Conservation (phyloP, 2,797 vertebrate species). For the Poeciliopsis turneri region DNA sequence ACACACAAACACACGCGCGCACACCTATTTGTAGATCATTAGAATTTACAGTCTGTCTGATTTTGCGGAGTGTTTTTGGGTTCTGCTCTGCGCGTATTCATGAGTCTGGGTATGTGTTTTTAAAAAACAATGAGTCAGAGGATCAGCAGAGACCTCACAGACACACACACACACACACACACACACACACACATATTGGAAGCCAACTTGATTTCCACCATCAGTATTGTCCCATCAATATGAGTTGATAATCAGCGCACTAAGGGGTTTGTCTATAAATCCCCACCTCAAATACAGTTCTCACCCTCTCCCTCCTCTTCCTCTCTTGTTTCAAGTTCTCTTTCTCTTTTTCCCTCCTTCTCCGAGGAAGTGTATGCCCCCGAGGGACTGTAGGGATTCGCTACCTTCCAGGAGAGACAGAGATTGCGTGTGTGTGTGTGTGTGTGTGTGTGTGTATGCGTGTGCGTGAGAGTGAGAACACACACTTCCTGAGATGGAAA, state of each 20-base stretch:
- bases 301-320: constrained; percentile 52
- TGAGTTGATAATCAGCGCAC: constrained; percentile 71
- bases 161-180: constrained; percentile 21
- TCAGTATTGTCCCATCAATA: constrained; percentile 62
- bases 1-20: neutral
- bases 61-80: constrained; percentile 44
- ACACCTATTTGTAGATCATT: constrained; percentile 45
- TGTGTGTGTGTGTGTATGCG: constrained; percentile 45
- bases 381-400: constrained; percentile 70
- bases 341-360: constrained; percentile 68
- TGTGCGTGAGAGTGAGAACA: constrained; percentile 54
- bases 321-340: constrained; percentile 60
- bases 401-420: constrained; percentile 77
- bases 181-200: constrained; percentile 4
- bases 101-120: constrained; percentile 54
- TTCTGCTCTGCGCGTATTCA: constrained; percentile 25
- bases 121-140: constrained; percentile 70
- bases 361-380: constrained; percentile 78
- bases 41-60: constrained; percentile 49
- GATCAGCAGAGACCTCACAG: constrained; percentile 66
- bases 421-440: constrained; percentile 51
- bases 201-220: constrained; percentile 60
- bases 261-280: constrained; percentile 66
- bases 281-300: constrained; percentile 57
- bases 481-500: constrained; percentile 71